These are phyloP conservation scores for Clarias fuscus DNA, from an alignment of 2,797 vertebrate species.

Conservation along the genomic window DNA sequence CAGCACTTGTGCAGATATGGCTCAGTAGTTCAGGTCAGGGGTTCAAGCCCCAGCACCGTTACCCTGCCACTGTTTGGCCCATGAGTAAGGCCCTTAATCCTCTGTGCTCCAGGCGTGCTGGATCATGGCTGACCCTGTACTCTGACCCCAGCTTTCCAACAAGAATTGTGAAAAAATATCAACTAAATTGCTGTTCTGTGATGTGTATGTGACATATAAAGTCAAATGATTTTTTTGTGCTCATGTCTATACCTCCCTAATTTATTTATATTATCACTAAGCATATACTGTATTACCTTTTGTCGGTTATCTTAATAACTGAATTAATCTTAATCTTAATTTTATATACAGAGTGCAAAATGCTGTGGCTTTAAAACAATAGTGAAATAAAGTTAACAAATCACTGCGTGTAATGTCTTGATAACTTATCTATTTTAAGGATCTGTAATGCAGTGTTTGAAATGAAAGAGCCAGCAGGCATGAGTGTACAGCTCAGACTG, in stretches of 20 bases:
- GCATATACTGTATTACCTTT: background rate
- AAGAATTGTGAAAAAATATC: too few relatives aligned
- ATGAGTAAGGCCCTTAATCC: too few relatives aligned
- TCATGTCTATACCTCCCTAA: background rate
- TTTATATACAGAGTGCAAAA: background rate
- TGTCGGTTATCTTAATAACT: background rate
- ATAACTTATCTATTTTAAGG: constrained; percentile 40
- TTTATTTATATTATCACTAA: background rate
- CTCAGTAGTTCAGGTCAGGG: too few relatives aligned
- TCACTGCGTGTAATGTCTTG: constrained; percentile 22
- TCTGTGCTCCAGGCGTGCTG: too few relatives aligned
- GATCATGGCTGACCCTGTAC: too few relatives aligned
- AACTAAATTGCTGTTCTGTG: too few relatives aligned
- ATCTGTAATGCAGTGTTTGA: constrained; percentile 22
- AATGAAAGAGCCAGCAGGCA: constrained; percentile 24
- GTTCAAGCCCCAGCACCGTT: too few relatives aligned
- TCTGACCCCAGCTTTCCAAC: too few relatives aligned
- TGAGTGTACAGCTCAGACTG: constrained; percentile 21
- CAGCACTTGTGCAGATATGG: background rate
- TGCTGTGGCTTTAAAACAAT: constrained; percentile 4
- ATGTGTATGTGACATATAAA: too few relatives aligned
- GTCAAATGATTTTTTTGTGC: too few relatives aligned
- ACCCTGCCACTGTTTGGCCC: too few relatives aligned
- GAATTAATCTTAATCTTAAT: too few relatives aligned
- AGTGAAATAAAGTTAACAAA: constrained; percentile 3